Percentiles rank a stretch among this genome's conserved stretches.
Evolutionary conservation across 2,113 vertebrate genomes (phyloP).

Genomic region (Craseonycteris thonglongyai): DNA sequence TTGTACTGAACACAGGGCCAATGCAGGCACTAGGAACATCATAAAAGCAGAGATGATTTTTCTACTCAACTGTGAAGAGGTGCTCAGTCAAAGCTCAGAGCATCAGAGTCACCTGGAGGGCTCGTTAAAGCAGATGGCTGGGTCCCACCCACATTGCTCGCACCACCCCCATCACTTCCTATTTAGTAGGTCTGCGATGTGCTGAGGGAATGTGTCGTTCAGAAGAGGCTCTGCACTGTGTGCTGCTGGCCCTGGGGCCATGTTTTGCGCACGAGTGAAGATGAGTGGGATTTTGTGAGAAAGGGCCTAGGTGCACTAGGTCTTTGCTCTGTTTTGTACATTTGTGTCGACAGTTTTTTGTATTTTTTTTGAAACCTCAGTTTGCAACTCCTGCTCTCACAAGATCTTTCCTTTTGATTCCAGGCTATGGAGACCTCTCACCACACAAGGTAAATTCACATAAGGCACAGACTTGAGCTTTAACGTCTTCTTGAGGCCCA

Average conservation of each 20-base stretch:
- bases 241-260: too few relatives aligned
- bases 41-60: not conserved
- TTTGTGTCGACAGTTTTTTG: not conserved
- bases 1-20: not conserved
- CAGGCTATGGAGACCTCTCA: fast-evolving
- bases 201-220: fast-evolving
- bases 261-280: fast-evolving
- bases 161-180: too few relatives aligned
- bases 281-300: not conserved
- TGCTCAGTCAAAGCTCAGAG: not conserved
- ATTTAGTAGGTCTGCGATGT: not conserved
- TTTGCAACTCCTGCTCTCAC: not conserved
- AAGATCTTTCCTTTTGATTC: not conserved
- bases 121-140: not conserved
- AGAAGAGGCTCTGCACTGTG: fast-evolving
- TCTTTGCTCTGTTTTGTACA: not conserved
- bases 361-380: not conserved
- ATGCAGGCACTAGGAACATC: not conserved
- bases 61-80: fast-evolving
- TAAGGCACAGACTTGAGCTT: not conserved
- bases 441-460: not conserved
- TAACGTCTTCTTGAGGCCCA: not conserved
- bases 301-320: not conserved
- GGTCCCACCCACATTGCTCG: not conserved
- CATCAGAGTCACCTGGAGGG: not conserved